phyloP scores from a whole-genome alignment of 2,113 vertebrate species.

The Suncus etruscus region DNA sequence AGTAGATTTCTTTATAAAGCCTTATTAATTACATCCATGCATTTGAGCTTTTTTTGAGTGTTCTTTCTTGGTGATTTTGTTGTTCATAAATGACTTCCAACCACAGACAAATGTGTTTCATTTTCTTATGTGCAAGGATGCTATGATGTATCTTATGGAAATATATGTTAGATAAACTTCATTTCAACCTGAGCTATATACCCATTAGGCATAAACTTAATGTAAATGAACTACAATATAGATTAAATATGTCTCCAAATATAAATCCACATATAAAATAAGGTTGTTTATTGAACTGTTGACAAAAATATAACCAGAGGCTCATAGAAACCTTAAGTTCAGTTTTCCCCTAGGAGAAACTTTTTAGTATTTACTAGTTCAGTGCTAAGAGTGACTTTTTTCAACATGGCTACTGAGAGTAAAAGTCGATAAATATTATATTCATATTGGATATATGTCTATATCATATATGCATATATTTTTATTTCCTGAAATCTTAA shows the following conservation, averaged over 20 bases:
- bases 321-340: not conserved
- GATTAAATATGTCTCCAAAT: not conserved
- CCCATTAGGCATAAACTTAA: not conserved
- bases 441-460: not conserved
- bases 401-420: not conserved
- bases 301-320: not conserved
- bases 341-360: not conserved
- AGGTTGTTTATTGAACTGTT: slow-evolving; percentile 4
- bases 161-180: not conserved
- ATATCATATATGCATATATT: not conserved
- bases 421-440: not conserved
- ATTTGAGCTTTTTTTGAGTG: not conserved
- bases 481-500: not conserved
- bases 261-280: not conserved
- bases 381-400: not conserved
- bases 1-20: not conserved
- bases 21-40: not conserved
- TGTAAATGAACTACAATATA: not conserved
- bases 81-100: not conserved
- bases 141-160: not conserved
- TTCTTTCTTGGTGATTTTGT: not conserved
- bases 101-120: not conserved
- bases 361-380: not conserved
- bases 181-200: not conserved
- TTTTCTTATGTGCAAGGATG: not conserved